These are phyloP conservation scores for Leptodactylus fallax DNA, from an alignment of 2,797 vertebrate species.

Conservation along the genomic window DNA sequence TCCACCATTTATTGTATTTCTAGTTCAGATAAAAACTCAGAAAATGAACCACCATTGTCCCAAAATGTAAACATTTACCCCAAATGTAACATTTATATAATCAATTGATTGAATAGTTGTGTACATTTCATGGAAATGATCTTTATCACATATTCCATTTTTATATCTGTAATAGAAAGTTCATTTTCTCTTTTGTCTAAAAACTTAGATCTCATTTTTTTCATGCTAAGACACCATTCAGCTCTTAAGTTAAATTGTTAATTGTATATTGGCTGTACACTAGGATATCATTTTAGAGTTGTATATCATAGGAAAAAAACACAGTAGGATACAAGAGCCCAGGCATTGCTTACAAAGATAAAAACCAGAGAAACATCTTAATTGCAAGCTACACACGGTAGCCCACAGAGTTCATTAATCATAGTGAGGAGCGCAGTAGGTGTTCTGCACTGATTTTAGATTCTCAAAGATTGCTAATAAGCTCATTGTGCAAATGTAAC, in stretches of 20 bases:
- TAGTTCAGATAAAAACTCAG: too few relatives aligned
- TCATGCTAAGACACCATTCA: neutral
- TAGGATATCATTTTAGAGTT: conserved; percentile 29
- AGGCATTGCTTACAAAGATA: conserved; percentile 34
- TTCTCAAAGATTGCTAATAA: conserved; percentile 32
- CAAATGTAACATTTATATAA: too few relatives aligned
- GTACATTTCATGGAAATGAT: too few relatives aligned
- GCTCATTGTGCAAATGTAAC: conserved; percentile 1
- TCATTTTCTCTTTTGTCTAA: too few relatives aligned
- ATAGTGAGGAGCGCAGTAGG: conserved; percentile 22
- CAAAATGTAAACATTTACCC: neutral
- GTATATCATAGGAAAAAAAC: conserved; percentile 21
- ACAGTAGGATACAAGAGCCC: neutral
- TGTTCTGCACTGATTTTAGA: conserved; percentile 21
- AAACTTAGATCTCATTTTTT: too few relatives aligned
- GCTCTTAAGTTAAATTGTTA: conserved; percentile 16
- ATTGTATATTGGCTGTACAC: conserved; percentile 1
- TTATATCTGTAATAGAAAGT: too few relatives aligned
- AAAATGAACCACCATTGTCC: too few relatives aligned
- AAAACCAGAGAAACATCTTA: conserved; percentile 16
- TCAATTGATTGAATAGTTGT: too few relatives aligned
- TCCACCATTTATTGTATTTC: too few relatives aligned
- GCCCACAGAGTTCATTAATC: conserved; percentile 31
- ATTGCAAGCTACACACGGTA: conserved; percentile 34
- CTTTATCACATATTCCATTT: too few relatives aligned